phyloP scores from a whole-genome alignment of 2,888 invertebrate genomes.

The Aricia artaxerxes region DNA sequence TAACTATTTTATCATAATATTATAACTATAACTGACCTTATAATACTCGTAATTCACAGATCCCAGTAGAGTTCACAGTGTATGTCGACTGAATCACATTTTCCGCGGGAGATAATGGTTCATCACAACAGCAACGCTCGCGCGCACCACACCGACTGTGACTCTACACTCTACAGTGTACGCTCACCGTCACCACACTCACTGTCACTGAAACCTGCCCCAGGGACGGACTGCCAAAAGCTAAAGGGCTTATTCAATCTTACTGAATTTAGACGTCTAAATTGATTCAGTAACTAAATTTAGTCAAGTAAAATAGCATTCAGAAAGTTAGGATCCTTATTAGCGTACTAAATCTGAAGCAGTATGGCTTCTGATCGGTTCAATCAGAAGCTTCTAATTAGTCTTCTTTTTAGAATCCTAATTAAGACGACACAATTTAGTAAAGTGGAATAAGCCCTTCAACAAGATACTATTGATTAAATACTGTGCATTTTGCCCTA shows the following conservation, averaged over 20 bases:
- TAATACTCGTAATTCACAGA: background rate
- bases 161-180: background rate
- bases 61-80: constrained; percentile 7
- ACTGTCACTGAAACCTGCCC: background rate
- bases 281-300: no score
- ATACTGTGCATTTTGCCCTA: no score
- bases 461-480: no score
- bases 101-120: constrained; percentile 73
- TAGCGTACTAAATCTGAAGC: no score
- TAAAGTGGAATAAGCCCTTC: no score
- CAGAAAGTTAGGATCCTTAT: no score
- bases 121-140: constrained; percentile 50
- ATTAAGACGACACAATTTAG: no score
- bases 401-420: no score
- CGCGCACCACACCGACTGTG: constrained; percentile 18
- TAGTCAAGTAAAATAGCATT: no score
- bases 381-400: no score
- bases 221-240: background rate
- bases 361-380: no score
- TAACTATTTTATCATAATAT: background rate
- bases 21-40: constrained; percentile 5
- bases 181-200: background rate
- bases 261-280: no score
- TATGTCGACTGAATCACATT: constrained; percentile 72
- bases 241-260: background rate